phyloP scores from a whole-genome alignment of 1,140 invertebrate species.

The Amphibalanus amphitrite region DNA sequence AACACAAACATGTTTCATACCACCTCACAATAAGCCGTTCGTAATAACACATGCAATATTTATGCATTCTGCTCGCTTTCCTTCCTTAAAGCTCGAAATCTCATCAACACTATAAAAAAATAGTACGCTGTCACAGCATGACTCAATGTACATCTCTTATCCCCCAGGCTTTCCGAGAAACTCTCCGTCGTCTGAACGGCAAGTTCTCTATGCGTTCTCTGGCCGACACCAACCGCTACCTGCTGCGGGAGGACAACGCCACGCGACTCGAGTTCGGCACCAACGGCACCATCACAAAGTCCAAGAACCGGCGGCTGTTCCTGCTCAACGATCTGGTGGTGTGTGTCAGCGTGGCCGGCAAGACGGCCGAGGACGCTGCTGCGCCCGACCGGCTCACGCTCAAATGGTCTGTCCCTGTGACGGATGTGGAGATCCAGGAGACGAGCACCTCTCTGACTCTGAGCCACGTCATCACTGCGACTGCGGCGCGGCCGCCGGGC shows the following conservation, averaged over 20 bases:
- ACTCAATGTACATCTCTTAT: no score
- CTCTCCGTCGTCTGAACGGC: conserved; percentile 55
- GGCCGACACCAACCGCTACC: conserved; percentile 43
- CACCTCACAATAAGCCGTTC: no score
- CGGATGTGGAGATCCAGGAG: conserved; percentile 66
- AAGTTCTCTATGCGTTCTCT: conserved; percentile 53
- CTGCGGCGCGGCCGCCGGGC: conserved; percentile 6
- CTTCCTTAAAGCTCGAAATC: no score
- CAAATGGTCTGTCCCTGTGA: conserved; percentile 77
- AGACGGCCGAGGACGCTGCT: conserved; percentile 21
- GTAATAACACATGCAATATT: no score
- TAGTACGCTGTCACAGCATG: no score
- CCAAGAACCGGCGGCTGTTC: conserved; percentile 56
- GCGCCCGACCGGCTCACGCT: conserved; percentile 48
- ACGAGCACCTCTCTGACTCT: conserved; percentile 59
- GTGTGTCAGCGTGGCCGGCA: conserved; percentile 64
- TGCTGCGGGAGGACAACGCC: conserved; percentile 75
- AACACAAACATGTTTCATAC: no score
- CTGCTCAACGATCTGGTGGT: conserved; percentile 81
- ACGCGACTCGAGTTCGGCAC: conserved; percentile 79
- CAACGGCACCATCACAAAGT: conserved; percentile 63
- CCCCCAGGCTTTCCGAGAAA: conserved; percentile 45
- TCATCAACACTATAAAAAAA: no score
- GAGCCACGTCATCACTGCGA: conserved; percentile 48
- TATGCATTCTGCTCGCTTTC: no score